A percentile compares a stretch with the other conserved stretches of the same genome.
These are phyloP conservation scores for Caradrina clavipalpis DNA, from an alignment of 2,888 invertebrate genomes.

Conservation along the genomic window DNA sequence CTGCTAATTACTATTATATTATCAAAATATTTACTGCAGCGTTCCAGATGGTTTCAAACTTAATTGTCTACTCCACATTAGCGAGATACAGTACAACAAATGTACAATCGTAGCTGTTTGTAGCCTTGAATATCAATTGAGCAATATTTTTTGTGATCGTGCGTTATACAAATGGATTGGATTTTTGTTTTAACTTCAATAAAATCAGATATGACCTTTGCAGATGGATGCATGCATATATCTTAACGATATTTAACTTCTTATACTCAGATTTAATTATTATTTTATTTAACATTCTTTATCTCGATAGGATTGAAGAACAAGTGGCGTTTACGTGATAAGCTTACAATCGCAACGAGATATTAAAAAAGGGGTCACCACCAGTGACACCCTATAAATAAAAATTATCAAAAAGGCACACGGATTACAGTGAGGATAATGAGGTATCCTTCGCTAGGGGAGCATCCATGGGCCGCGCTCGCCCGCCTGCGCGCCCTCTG, in stretches of 20 bases:
- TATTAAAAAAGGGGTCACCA: slow-evolving; percentile 77
- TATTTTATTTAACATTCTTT: slow-evolving; percentile 9
- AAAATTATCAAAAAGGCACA: slow-evolving; percentile 88
- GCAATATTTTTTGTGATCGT: slow-evolving; percentile 67
- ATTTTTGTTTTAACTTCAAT: slow-evolving; percentile 56
- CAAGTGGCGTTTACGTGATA: slow-evolving; percentile 51
- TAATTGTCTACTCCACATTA: slow-evolving; percentile 63
- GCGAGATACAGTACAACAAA: slow-evolving; percentile 61
- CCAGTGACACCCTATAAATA: slow-evolving; percentile 82
- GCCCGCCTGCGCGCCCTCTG: slow-evolving; percentile 83
- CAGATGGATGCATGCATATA: slow-evolving; percentile 32
- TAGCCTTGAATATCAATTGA: slow-evolving; percentile 78
- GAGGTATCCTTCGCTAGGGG: slow-evolving; percentile 88
- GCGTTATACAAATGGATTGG: slow-evolving; percentile 60
- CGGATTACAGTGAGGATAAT: slow-evolving; percentile 89
- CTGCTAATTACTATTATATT: slow-evolving; percentile 59
- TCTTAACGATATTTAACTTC: slow-evolving; percentile 22
- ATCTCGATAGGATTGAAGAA: slow-evolving; percentile 35
- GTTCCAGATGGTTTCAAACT: slow-evolving; percentile 59
- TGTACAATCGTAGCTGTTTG: slow-evolving; percentile 59
- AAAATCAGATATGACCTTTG: slow-evolving; percentile 51
- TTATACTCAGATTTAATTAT: neutral
- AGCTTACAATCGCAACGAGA: slow-evolving; percentile 58
- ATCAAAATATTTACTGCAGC: slow-evolving; percentile 56
- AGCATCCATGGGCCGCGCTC: slow-evolving; percentile 76